phyloP scores from a whole-genome alignment of 2,888 invertebrate genomes.

The Diplazon laetatorius region DNA sequence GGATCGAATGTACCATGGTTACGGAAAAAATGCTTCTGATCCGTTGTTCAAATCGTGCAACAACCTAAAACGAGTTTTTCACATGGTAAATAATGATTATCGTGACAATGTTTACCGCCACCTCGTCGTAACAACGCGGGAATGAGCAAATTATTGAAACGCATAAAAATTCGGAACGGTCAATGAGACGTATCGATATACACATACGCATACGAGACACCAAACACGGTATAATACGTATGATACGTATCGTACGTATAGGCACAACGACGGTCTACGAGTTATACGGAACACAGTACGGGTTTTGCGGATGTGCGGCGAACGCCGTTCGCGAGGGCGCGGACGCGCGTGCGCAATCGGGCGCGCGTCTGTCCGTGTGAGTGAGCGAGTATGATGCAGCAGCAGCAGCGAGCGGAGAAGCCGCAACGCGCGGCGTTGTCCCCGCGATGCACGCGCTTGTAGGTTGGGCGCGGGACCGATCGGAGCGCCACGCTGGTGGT shows the following conservation, averaged over 20 bases:
- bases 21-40: no score
- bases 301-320: not conserved
- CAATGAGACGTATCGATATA: constrained; percentile 50
- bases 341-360: no score
- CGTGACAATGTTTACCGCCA: no score
- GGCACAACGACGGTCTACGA: not conserved
- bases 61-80: no score
- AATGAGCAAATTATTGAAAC: no score
- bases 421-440: constrained; percentile 19
- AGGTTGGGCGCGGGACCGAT: constrained; percentile 65
- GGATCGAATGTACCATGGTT: no score
- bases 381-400: not conserved
- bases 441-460: constrained; percentile 47
- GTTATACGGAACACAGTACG: constrained; percentile 9
- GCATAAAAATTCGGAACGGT: constrained; percentile 49
- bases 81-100: no score
- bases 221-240: constrained; percentile 26
- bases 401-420: constrained; percentile 33
- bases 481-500: constrained; percentile 71
- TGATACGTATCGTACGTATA: constrained; percentile 19
- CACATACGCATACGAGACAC: no score
- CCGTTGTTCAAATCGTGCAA: no score
- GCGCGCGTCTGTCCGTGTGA: not conserved
- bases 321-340: not conserved
- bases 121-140: no score